phyloP scores from a whole-genome alignment of 1,140 invertebrate species.

The Nylanderia fulva region DNA sequence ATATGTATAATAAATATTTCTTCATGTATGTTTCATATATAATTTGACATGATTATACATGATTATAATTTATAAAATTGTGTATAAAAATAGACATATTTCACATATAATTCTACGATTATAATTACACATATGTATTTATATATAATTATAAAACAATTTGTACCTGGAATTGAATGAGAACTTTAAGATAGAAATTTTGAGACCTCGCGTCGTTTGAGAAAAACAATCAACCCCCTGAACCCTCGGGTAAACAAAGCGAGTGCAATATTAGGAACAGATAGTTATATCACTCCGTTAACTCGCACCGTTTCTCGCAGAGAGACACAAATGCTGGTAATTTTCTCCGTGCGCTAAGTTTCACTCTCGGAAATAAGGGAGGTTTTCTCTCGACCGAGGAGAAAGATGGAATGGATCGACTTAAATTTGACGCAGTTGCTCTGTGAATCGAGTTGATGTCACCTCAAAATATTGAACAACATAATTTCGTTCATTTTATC shows the following conservation, averaged over 20 bases:
- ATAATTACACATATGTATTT: too few species aligned
- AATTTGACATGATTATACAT: too few species aligned
- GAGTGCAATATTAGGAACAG: slow-evolving; percentile 37
- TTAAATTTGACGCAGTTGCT: not conserved
- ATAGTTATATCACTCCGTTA: slow-evolving; percentile 1
- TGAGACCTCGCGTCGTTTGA: slow-evolving; percentile 10
- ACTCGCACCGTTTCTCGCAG: slow-evolving; percentile 6
- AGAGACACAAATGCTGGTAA: slow-evolving; percentile 36
- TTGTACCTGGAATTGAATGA: too few species aligned
- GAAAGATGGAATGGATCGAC: not conserved
- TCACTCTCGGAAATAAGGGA: too few species aligned
- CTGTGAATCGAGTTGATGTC: not conserved
- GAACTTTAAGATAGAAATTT: not conserved
- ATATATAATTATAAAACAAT: too few species aligned
- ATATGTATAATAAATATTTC: too few species aligned
- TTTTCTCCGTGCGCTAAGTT: slow-evolving; percentile 31
- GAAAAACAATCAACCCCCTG: slow-evolving; percentile 4
- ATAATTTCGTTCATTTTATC: not conserved
- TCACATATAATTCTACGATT: too few species aligned
- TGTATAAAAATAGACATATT: too few species aligned
- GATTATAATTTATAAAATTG: too few species aligned
- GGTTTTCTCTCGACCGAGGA: not conserved
- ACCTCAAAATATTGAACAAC: not conserved
- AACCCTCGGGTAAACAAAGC: not conserved
- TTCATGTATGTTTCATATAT: too few species aligned